A percentile compares a stretch with the other conserved stretches of the same genome.
Evolutionary conservation across 2,797 vertebrate genomes (phyloP).

Genomic region (Peromyscus eremicus): DNA sequence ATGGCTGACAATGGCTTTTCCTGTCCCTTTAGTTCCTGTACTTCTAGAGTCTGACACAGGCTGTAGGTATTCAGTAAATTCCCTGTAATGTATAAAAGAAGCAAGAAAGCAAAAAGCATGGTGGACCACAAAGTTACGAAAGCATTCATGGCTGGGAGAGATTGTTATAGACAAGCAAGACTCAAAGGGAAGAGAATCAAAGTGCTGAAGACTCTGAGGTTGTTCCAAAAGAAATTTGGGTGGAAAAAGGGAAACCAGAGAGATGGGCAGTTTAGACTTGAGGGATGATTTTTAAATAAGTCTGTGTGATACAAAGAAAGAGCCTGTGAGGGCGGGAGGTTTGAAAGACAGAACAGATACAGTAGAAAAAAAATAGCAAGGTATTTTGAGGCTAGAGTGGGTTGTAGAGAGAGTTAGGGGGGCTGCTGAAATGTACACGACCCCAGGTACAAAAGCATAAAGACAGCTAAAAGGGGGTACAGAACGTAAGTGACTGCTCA

Average conservation of each 20-base stretch:
- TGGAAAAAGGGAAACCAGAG: background rate
- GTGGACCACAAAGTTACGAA: background rate
- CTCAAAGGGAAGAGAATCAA: background rate
- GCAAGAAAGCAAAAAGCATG: background rate
- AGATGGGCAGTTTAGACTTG: background rate
- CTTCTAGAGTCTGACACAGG: background rate
- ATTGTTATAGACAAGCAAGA: background rate
- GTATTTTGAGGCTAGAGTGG: background rate
- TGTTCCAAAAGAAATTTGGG: background rate
- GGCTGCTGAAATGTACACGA: background rate
- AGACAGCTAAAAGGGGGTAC: background rate
- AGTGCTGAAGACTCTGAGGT: background rate
- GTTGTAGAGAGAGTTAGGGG: background rate
- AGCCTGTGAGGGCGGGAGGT: background rate
- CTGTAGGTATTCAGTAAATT: background rate
- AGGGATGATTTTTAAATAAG: background rate
- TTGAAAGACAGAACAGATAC: background rate
- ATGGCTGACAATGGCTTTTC: background rate
- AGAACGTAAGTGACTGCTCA: background rate
- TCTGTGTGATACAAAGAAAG: background rate
- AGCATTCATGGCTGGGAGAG: background rate
- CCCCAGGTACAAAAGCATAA: background rate
- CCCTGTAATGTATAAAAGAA: conserved; percentile 2
- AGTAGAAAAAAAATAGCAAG: background rate
- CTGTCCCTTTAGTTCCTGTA: background rate